Evolutionary conservation across 2,888 invertebrate genomes (phyloP), one percentile per base, ranked within the genome.

Genomic region (Tethea ocularis): DNA sequence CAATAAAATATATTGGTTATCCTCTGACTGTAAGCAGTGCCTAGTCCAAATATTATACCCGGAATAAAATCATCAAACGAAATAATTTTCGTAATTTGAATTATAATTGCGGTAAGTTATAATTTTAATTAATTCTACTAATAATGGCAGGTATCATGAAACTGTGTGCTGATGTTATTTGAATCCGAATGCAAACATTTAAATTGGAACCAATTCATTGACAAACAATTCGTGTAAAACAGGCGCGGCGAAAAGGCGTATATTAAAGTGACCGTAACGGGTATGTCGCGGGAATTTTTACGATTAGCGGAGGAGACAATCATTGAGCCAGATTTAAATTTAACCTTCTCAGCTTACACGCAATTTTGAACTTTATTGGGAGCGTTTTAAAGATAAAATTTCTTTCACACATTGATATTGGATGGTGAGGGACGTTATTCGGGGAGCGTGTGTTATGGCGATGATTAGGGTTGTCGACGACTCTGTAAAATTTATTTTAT

Each of bases 221-320:
- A 23, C 22, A 51, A 51, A 46, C 22, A 57, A 56, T 60, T 57
- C 60, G 57, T 59, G 13, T 46, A 58, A 51, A 46, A 17, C 46
- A 20, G 36, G 38, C 38, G 57, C 63, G 61, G 52, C 13, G 57
- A 58, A 61, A 61, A 52, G 58, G 62, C 54, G 57, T 62, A 57
- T 65, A 77, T 67, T 64, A 69, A 67, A 69, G 68, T 61, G 64
- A 61, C 71, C 68, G 53, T 74, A 77, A 77, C 75, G 72, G 66
- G 78, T 81, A 75, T 75, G 75, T 71, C 76, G 75, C 70, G 82
- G 83, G 80, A 80, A 84, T 84, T 84, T 85, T 86, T 84, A 88
- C 83, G 86, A 86, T 87, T 83, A 84, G 74, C 78, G 63, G 67
- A 71, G 70, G 81, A 84, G 80, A 82, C 81, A 82, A 83, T 81